These are phyloP conservation scores for Phylloscopus collybita DNA, from an alignment of 2,797 vertebrate species.

Conservation along the genomic window DNA sequence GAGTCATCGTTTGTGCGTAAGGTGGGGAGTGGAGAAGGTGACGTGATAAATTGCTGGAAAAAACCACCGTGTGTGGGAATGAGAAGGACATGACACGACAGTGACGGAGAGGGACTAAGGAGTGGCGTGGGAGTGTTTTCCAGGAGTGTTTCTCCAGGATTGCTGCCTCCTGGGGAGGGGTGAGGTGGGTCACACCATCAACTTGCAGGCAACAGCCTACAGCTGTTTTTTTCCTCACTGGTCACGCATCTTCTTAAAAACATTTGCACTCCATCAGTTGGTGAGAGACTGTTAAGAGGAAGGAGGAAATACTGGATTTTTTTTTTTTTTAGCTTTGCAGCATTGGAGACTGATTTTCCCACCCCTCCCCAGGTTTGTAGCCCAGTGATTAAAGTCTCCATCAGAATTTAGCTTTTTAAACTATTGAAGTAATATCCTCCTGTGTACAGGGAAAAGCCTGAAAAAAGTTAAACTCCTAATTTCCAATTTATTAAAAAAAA, in stretches of 20 bases:
- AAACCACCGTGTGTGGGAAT: neutral
- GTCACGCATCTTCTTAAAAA: neutral
- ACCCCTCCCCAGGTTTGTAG: fast-evolving
- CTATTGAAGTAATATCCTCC: neutral
- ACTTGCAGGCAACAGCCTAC: neutral
- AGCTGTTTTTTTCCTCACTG: neutral
- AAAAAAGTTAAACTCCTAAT: neutral
- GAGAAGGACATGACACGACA: neutral
- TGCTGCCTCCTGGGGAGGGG: neutral
- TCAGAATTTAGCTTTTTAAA: neutral
- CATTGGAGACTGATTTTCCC: neutral
- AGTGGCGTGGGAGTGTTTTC: neutral
- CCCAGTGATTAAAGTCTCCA: neutral
- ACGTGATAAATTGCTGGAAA: neutral
- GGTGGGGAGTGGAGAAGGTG: constrained; percentile 2
- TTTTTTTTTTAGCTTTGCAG: neutral
- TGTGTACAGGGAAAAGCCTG: neutral
- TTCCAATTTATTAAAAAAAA: neutral
- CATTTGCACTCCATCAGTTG: neutral
- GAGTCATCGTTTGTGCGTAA: neutral
- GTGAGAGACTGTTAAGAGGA: neutral
- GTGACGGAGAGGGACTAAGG: neutral
- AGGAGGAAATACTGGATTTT: neutral
- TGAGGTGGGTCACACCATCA: fast-evolving
- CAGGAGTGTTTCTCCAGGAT: neutral